Conservation (phyloP, 2,797 vertebrate species). For the Kryptopterus vitreolus region DNA sequence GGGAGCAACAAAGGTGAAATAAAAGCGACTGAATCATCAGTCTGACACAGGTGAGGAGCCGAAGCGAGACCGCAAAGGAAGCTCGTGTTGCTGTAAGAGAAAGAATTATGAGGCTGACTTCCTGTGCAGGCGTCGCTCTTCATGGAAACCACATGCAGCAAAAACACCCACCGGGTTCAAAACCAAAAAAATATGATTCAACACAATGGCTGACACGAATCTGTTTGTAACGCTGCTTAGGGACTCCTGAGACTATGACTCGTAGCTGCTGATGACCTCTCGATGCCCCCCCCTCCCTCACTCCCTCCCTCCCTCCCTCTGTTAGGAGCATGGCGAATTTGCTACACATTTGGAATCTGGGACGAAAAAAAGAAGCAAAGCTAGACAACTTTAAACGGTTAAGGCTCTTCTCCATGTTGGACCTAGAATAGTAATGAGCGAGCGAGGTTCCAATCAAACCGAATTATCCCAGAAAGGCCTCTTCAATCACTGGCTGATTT, state of each 20-base stretch:
- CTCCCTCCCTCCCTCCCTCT: too few species aligned
- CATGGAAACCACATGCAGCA: constrained; percentile 45
- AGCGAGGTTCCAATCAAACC: constrained; percentile 82
- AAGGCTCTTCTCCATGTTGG: constrained; percentile 42
- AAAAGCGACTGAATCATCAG: constrained; percentile 41
- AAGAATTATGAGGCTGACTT: constrained; percentile 46
- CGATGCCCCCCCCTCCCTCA: too few species aligned
- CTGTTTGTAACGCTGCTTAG: constrained; percentile 7
- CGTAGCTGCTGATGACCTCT: background rate
- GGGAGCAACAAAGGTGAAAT: too few species aligned
- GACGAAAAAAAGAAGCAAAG: constrained; percentile 66
- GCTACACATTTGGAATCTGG: background rate
- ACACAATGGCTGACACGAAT: background rate
- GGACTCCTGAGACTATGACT: constrained; percentile 15
- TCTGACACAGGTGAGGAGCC: constrained; percentile 52
- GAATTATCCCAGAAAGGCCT: constrained; percentile 80
- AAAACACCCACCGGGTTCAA: constrained; percentile 30
- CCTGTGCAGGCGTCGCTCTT: constrained; percentile 48
- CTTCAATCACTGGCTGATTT: constrained; percentile 81
- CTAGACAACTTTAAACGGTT: constrained; percentile 58
- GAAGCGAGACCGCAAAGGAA: constrained; percentile 51
- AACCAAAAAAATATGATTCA: constrained; percentile 44
- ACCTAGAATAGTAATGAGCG: constrained; percentile 72
- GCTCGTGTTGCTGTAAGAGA: constrained; percentile 38
- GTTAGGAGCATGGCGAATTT: too few species aligned